Evolutionary conservation across 2,797 vertebrate genomes (phyloP), one percentile per base, ranked within the genome.

Genomic region (Coregonus suidteri): DNA sequence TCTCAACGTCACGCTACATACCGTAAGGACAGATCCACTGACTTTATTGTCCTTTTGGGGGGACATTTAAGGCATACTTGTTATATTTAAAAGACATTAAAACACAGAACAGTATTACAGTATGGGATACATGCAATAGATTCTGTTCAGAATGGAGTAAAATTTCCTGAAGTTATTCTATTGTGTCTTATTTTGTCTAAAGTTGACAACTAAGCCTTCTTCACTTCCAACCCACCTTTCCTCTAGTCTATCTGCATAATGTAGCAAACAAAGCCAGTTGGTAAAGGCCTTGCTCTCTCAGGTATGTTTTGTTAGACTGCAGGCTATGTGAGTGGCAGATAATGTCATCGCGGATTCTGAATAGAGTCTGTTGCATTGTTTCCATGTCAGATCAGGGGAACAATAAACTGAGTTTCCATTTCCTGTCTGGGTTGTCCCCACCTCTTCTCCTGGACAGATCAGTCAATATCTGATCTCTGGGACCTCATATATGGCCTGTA

Each of bases 1-100:
- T 75, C 95, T 99, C 84, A 97, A 98, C 1, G 97, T 99, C 66
- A 98, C 98, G 0, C 95, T 99, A 9, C 94, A 94, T 75, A 95
- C 95, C 81, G 98, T 99, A 93, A 96, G 96, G 62, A 83, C 47
- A 25, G 78, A 25, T 53, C 1, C 1, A 52, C 16, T 73, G 6
- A 34, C 30, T 16, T 34, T 31, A 34, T 14, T 5, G 14, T 66
- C 30, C 20, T 66, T 5, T 34, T 66, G 20, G 13, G 13, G 64
- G 14, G 13, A 25, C 14, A 13, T 66, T 34, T 4, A 66, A 59
- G 7, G 56, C 18, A 59, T 59, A 4, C n/a, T 90, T 99, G 98
- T 91, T 20, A 6, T 59, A 20, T 59, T 20, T 51, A 71, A 11
- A 95, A 37, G 35, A 37, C 35, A 37, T 37, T 37, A 5, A 37